These are phyloP conservation scores for Aleiodes alternator DNA, from an alignment of 2,888 invertebrate species.

Conservation along the genomic window DNA sequence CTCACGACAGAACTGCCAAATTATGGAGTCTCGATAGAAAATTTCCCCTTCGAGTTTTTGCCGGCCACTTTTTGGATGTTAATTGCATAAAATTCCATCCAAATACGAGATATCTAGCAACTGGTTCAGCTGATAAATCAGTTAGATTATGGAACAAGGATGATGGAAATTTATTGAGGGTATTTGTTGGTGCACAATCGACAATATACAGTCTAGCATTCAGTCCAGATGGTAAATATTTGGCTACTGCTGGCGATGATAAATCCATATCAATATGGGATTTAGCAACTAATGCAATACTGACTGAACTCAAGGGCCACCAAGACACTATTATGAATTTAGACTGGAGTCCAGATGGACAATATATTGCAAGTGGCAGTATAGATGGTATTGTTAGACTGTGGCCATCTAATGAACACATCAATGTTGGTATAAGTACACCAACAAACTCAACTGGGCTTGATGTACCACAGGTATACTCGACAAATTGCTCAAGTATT, in stretches of 20 bases:
- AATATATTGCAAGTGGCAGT: slow-evolving; percentile 72
- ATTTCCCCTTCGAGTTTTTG: slow-evolving; percentile 88
- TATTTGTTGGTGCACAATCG: slow-evolving; percentile 87
- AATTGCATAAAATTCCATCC: slow-evolving; percentile 95
- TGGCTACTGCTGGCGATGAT: slow-evolving; percentile 86
- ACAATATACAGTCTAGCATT: slow-evolving; percentile 87
- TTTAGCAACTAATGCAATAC: slow-evolving; percentile 68
- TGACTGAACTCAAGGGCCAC: slow-evolving; percentile 72
- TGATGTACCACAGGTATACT: slow-evolving; percentile 60
- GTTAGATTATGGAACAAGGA: slow-evolving; percentile 92
- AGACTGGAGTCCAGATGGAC: slow-evolving; percentile 74
- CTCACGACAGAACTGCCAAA: slow-evolving; percentile 87
- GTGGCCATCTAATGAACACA: slow-evolving; percentile 69
- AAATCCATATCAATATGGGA: slow-evolving; percentile 72
- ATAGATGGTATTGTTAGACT: slow-evolving; percentile 69
- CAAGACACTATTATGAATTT: slow-evolving; percentile 73
- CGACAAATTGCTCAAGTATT: slow-evolving; percentile 72
- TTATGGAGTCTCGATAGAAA: slow-evolving; percentile 89
- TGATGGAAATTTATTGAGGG: slow-evolving; percentile 87
- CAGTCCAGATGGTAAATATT: slow-evolving; percentile 88
- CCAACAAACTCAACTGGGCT: slow-evolving; percentile 59
- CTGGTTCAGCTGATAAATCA: slow-evolving; percentile 93
- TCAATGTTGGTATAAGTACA: slow-evolving; percentile 65
- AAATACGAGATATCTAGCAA: slow-evolving; percentile 91
- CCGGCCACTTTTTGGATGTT: slow-evolving; percentile 92